Evolutionary conservation across 2,888 invertebrate species (phyloP).

Genomic region (Dynastes tityus): DNA sequence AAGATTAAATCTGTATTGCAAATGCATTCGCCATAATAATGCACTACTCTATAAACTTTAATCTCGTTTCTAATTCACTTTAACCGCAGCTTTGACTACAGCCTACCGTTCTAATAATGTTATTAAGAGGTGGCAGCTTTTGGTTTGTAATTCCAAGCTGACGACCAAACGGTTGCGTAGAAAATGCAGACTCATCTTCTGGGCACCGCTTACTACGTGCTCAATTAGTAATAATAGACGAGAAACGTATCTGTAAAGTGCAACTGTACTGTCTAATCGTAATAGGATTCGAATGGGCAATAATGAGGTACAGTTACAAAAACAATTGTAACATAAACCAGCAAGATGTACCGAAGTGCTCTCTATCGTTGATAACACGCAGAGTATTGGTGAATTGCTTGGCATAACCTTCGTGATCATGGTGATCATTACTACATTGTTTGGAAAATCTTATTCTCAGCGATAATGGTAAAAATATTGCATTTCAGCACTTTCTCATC

Average conservation of each 20-base stretch:
- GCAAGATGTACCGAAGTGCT: too few species aligned
- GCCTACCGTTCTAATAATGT: background rate
- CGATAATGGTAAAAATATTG: too few species aligned
- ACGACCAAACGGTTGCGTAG: background rate
- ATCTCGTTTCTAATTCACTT: constrained; percentile 7
- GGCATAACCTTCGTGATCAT: too few species aligned
- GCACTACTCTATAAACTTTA: constrained; percentile 5
- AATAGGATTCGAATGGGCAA: too few species aligned
- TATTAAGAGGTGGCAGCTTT: background rate
- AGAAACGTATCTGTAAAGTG: background rate
- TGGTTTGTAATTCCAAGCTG: background rate
- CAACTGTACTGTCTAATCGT: too few species aligned
- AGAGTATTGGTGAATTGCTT: too few species aligned
- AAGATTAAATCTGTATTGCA: background rate
- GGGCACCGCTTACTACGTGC: background rate
- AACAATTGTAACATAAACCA: too few species aligned
- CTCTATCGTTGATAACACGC: too few species aligned
- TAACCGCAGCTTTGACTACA: background rate
- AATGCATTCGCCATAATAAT: background rate
- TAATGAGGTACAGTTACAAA: too few species aligned
- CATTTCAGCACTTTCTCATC: too few species aligned
- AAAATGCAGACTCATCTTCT: background rate
- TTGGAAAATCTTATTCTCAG: too few species aligned
- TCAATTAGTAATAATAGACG: background rate
- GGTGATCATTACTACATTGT: too few species aligned